Evolutionary conservation across 2,797 vertebrate genomes (phyloP).

Genomic region (Acropternis orthonyx): DNA sequence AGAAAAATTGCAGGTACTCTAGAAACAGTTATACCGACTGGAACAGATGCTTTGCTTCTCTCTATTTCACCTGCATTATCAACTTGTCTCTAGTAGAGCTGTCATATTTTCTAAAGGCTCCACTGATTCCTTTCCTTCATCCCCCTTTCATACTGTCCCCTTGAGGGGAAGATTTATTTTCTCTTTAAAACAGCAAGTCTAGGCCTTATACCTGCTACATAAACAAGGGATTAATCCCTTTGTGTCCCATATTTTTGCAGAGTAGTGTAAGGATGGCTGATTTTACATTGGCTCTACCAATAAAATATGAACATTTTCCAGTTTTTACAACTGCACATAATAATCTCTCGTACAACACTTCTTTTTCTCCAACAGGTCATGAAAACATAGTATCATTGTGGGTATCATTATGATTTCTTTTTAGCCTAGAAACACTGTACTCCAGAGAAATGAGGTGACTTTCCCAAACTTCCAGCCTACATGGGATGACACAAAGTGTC

Average conservation of each 20-base stretch:
- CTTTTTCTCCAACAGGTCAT: neutral
- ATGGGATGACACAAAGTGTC: neutral
- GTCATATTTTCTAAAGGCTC: neutral
- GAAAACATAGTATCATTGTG: neutral
- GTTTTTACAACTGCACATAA: neutral
- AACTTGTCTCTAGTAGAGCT: neutral
- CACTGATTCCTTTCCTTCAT: neutral
- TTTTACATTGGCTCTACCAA: neutral
- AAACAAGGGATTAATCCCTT: neutral
- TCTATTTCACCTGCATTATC: neutral
- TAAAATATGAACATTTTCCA: neutral
- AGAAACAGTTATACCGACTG: neutral
- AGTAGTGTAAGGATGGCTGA: neutral
- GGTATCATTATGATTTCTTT: neutral
- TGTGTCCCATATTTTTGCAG: neutral
- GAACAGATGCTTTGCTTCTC: neutral
- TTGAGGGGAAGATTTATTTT: neutral
- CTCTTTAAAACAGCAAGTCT: neutral
- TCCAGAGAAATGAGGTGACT: neutral
- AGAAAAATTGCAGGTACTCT: neutral
- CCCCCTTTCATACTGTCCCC: neutral
- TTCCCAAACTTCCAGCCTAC: neutral
- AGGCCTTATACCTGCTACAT: neutral
- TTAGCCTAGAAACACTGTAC: neutral
- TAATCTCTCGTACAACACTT: neutral